Conservation (phyloP, 2,113 vertebrate genomes). For the Probosciger aterrimus region DNA sequence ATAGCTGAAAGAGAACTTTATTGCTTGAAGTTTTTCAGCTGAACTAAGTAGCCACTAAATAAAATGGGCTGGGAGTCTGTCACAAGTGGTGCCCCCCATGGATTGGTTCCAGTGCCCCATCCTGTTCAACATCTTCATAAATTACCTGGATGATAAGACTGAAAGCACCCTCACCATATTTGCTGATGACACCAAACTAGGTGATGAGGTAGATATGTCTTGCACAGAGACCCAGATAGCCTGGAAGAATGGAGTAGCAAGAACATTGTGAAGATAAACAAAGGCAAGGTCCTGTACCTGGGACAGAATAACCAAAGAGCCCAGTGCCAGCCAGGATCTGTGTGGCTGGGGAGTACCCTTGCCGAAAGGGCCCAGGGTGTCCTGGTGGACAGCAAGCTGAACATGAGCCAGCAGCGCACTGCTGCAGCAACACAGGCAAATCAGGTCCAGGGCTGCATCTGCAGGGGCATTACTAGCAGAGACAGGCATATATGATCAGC, state of each 20-base stretch:
- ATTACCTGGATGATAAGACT: not conserved
- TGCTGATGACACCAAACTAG: not conserved
- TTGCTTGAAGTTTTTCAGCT: not conserved
- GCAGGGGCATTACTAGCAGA: not conserved
- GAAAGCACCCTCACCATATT: not conserved
- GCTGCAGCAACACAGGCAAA: not conserved
- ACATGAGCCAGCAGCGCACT: not conserved
- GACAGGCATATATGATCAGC: not conserved
- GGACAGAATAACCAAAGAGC: not conserved
- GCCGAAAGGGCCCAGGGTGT: not conserved
- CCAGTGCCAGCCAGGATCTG: not conserved
- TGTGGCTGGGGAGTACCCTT: not conserved
- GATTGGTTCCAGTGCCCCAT: not conserved
- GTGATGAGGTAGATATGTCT: not conserved
- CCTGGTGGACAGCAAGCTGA: not conserved
- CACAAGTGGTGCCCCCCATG: not conserved
- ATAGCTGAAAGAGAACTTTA: not conserved
- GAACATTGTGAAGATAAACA: not conserved
- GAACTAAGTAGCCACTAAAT: not conserved
- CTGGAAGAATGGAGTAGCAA: not conserved
- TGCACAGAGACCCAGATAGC: not conserved
- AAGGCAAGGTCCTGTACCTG: not conserved
- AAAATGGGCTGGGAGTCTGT: not conserved
- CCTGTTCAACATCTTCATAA: not conserved
- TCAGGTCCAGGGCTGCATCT: not conserved